Evolutionary conservation across 2,888 invertebrate genomes (phyloP), one percentile per base, ranked within the genome.

Genomic region (Formica aserva): DNA sequence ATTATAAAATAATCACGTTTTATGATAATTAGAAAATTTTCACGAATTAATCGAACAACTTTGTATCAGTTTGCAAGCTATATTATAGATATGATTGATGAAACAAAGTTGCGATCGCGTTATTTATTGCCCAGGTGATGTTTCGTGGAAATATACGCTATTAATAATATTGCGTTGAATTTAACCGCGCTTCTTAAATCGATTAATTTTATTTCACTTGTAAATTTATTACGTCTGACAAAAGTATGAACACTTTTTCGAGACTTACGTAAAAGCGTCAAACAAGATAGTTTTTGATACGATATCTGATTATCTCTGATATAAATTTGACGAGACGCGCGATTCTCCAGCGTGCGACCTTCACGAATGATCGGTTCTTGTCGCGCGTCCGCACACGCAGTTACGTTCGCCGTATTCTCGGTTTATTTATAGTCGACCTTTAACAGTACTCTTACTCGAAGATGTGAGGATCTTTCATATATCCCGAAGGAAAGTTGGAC

Each of bases 271-370:
- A 71, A 71, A 71, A 35, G 32, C 52, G 22, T 38, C 41, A 32
- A 45, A 22, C 45, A 29, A 26, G 8, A 57, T 63, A 15, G 15
- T 9, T 22, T 75, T 63, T 6, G 18, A 9, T n/a, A 8, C 41
- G 41, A 11, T 15, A 15, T n/a, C 18, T 8, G 57, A 38, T 11
- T 35, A 41, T 18, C 41, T 55, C 18, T 32, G 67, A 38, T 52
- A 52, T 55, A 41, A 55, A 22, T 18, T 18, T 13, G 65, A 29
- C 35, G 55, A 22, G 52, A 29, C 35, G 35, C 26, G 45, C 66
- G 74, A 57, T 85, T 62, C 66, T 62, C 66, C 77, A 72, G 18
- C 29, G 22, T 45, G 55, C 84, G 84, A 75, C 81, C 88, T 84
- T 88, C 85, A 74, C 72, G 69, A 71, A 83, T 62, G 69, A 75